phyloP scores from a whole-genome alignment of 2,113 vertebrate genomes.

The Canis aureus region DNA sequence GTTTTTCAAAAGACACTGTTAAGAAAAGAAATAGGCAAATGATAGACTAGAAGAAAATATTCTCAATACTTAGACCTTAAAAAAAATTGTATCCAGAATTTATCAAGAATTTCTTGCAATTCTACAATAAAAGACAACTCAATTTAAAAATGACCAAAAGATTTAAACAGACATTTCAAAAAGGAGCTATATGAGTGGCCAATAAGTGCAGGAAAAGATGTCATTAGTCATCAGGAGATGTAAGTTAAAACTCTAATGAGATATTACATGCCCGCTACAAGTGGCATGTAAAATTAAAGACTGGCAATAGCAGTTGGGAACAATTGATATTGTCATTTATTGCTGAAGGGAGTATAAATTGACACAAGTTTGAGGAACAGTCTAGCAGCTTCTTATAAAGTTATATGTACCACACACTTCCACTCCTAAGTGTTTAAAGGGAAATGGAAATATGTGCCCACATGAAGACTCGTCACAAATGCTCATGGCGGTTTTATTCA shows the following conservation, averaged over 20 bases:
- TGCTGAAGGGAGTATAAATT: neutral
- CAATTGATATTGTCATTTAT: neutral
- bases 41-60: neutral
- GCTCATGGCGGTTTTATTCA: neutral
- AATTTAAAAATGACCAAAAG: constrained; percentile 3
- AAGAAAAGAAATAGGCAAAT: neutral
- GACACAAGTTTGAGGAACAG: neutral
- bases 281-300: neutral
- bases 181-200: neutral
- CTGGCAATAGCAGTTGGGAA: neutral
- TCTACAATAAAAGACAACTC: neutral
- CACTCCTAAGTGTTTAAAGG: neutral
- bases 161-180: neutral
- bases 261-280: neutral
- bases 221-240: neutral
- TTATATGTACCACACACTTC: constrained; percentile 4
- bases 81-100: neutral
- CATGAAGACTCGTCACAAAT: constrained; percentile 2
- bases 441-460: neutral
- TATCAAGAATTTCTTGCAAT: neutral
- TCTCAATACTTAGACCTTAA: neutral
- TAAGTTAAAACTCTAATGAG: neutral
- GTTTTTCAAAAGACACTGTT: neutral
- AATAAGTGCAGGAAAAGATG: neutral
- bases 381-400: neutral